phyloP scores from a whole-genome alignment of 2,113 vertebrate species.

The Alces alces region DNA sequence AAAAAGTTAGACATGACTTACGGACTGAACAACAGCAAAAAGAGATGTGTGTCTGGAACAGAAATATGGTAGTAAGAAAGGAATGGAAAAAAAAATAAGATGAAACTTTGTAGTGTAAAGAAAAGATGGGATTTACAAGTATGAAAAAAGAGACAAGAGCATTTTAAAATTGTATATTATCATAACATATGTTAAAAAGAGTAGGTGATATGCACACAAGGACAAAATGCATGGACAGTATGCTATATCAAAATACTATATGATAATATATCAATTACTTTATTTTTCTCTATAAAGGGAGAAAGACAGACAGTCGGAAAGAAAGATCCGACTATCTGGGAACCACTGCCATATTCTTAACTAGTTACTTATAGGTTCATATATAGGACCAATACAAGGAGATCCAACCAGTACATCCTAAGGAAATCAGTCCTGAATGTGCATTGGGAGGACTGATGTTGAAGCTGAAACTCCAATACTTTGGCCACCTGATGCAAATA shows the following conservation, averaged over 20 bases:
- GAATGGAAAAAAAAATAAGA: background rate
- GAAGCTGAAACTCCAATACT: background rate
- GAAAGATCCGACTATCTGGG: background rate
- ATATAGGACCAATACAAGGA: background rate
- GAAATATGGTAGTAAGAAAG: background rate
- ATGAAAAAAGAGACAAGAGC: background rate
- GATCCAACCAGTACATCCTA: background rate
- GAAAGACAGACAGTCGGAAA: background rate
- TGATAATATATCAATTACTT: background rate
- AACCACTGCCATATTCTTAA: background rate
- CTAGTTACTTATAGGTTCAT: background rate
- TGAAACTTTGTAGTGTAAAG: background rate
- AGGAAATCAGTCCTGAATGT: background rate
- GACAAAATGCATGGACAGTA: background rate
- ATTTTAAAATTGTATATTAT: background rate
- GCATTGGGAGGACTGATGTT: background rate
- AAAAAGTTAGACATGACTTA: background rate
- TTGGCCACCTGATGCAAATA: background rate
- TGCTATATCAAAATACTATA: background rate
- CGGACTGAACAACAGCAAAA: background rate
- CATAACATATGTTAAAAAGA: background rate
- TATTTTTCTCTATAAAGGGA: background rate
- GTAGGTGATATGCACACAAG: background rate
- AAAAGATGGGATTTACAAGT: background rate
- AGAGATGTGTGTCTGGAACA: background rate